phyloP scores from a whole-genome alignment of 2,888 invertebrate genomes.

The Spicauda simplicius region DNA sequence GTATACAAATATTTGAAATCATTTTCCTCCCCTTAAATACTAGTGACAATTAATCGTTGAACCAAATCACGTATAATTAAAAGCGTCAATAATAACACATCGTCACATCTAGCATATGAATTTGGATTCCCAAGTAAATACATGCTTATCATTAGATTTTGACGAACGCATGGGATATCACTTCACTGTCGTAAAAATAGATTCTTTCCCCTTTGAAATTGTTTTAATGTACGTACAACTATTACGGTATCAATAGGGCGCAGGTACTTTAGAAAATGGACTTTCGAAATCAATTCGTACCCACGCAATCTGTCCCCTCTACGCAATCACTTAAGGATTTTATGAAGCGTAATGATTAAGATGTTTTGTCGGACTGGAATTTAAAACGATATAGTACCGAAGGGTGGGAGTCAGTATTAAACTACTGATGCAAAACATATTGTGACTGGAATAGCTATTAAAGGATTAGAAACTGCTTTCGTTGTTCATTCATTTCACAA shows the following conservation, averaged over 20 bases:
- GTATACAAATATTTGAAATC: no score
- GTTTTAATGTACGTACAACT: slow-evolving; percentile 39
- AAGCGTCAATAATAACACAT: no score
- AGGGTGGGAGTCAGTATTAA: slow-evolving; percentile 47
- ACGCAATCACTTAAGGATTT: slow-evolving; percentile 83
- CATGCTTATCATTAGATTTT: no score
- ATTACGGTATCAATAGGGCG: slow-evolving; percentile 48
- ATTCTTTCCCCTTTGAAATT: slow-evolving; percentile 32
- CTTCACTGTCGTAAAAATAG: slow-evolving; percentile 19
- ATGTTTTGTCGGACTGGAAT: slow-evolving; percentile 75
- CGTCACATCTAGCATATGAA: no score
- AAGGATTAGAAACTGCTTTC: slow-evolving; percentile 62
- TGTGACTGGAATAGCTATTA: slow-evolving; percentile 79
- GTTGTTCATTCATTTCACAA: slow-evolving; percentile 38
- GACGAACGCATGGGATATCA: not conserved
- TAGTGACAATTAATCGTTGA: no score
- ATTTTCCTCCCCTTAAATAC: no score
- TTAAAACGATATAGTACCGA: slow-evolving; percentile 60
- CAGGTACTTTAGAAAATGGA: slow-evolving; percentile 74
- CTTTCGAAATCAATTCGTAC: slow-evolving; percentile 76
- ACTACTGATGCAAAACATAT: slow-evolving; percentile 70
- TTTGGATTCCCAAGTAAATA: no score
- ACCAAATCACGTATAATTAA: no score
- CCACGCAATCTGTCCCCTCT: slow-evolving; percentile 72
- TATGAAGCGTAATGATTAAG: slow-evolving; percentile 84